Evolutionary conservation across 1,140 invertebrate species (phyloP).

Genomic region (Heliothis subflexa): DNA sequence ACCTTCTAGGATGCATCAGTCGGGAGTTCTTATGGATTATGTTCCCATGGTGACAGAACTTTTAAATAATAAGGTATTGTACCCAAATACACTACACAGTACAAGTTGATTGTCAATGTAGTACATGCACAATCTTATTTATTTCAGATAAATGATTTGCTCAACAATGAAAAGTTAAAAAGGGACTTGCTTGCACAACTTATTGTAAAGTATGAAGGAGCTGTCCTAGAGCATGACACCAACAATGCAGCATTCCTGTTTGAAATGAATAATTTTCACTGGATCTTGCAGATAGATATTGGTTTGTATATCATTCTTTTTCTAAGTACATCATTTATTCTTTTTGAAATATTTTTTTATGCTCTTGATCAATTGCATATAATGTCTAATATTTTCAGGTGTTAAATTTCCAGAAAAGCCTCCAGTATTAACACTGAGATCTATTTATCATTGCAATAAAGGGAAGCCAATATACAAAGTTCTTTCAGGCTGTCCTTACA

Average conservation of each 20-base stretch:
- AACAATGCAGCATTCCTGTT: constrained; percentile 82
- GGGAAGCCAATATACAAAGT: constrained; percentile 81
- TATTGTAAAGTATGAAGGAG: constrained; percentile 83
- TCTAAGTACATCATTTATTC: background rate
- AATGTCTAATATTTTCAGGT: constrained; percentile 59
- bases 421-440: constrained; percentile 75
- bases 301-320: constrained; percentile 60
- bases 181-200: constrained; percentile 79
- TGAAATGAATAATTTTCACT: constrained; percentile 82
- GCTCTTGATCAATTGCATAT: background rate
- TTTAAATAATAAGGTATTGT: constrained; percentile 84
- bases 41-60: constrained; percentile 85
- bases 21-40: constrained; percentile 86
- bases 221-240: constrained; percentile 81
- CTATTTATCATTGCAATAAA: constrained; percentile 80
- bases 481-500: constrained; percentile 74
- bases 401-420: constrained; percentile 78
- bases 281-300: constrained; percentile 84
- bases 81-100: no score
- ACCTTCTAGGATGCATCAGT: constrained; percentile 74
- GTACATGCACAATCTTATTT: background rate
- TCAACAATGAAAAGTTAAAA: constrained; percentile 81
- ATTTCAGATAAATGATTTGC: constrained; percentile 76
- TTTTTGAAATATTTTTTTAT: background rate
- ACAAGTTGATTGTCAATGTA: background rate